phyloP scores from a whole-genome alignment of 2,113 vertebrate species.

The Xenopus borealis region DNA sequence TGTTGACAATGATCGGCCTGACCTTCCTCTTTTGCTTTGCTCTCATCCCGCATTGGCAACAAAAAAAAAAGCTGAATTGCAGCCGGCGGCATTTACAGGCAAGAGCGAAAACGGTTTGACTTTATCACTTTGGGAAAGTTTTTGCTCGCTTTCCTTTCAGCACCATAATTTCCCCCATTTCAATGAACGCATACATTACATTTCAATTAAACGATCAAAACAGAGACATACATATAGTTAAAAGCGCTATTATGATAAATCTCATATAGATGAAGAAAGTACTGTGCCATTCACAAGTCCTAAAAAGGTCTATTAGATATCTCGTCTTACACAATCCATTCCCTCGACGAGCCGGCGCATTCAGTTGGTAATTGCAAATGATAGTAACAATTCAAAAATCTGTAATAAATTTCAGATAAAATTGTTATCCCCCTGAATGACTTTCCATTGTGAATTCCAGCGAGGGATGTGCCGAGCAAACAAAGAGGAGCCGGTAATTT shows the following conservation, averaged over 20 bases:
- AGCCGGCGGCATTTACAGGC: conserved; percentile 4
- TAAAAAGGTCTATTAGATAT: conserved; percentile 43
- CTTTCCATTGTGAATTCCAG: conserved; percentile 36
- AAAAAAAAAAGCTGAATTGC: conserved; percentile 2
- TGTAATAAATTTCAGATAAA: conserved; percentile 44
- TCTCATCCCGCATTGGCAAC: background rate
- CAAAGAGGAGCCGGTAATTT: conserved; percentile 31
- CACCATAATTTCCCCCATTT: conserved; percentile 16
- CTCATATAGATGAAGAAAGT: conserved; percentile 11
- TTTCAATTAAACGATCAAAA: conserved; percentile 44
- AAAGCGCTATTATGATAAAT: conserved; percentile 28
- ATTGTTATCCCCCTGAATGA: conserved; percentile 41
- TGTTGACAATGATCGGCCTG: background rate
- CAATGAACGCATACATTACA: conserved; percentile 41
- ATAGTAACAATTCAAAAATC: conserved; percentile 41
- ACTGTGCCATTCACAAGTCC: conserved; percentile 19
- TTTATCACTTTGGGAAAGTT: conserved; percentile 34
- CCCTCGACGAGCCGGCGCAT: conserved; percentile 20
- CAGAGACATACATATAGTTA: conserved; percentile 32
- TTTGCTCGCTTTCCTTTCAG: conserved; percentile 20
- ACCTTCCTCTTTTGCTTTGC: background rate
- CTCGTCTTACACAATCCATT: conserved; percentile 23
- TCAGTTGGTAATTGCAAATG: conserved; percentile 41
- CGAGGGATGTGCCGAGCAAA: conserved; percentile 27
- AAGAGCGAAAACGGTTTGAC: conserved; percentile 37